Evolutionary conservation across 2,797 vertebrate species (phyloP).

Genomic region (Melanogrammus aeglefinus): DNA sequence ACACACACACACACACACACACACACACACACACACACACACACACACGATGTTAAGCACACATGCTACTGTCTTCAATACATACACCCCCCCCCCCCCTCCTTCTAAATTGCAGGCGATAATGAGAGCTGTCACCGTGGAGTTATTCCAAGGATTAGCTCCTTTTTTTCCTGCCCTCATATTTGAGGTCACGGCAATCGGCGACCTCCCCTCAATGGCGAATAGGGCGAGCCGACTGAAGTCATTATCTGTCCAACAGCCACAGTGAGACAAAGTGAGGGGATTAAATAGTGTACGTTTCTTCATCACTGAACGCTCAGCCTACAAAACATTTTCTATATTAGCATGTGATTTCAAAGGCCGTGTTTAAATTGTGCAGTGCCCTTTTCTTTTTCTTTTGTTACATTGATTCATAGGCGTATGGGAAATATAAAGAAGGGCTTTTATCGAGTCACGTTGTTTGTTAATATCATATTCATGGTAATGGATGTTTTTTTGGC

Average conservation of each 20-base stretch:
- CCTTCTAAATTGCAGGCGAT: not conserved
- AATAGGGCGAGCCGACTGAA: not conserved
- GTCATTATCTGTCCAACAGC: not conserved
- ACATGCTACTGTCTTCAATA: not conserved
- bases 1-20: not conserved
- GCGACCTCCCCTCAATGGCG: constrained; percentile 19
- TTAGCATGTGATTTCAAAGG: too few relatives aligned
- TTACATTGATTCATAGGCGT: not conserved
- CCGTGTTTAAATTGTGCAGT: too few relatives aligned
- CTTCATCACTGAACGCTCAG: not conserved
- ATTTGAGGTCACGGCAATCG: constrained; percentile 22
- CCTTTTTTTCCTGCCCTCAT: not conserved
- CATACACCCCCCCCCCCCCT: not conserved
- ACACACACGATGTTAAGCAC: too few relatives aligned
- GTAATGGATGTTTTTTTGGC: constrained; percentile 7
- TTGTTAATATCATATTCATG: not conserved
- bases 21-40: constrained; percentile 1
- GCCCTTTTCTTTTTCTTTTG: not conserved
- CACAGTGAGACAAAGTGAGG: not conserved
- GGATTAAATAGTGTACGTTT: not conserved
- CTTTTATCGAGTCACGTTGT: constrained; percentile 10
- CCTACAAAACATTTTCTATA: too few relatives aligned
- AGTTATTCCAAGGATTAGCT: constrained; percentile 1
- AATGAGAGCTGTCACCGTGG: not conserved
- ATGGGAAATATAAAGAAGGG: not conserved